Base-by-base conservation (phyloP, 2,113 vertebrate species). In the Ramphastos sulfuratus region DNA sequence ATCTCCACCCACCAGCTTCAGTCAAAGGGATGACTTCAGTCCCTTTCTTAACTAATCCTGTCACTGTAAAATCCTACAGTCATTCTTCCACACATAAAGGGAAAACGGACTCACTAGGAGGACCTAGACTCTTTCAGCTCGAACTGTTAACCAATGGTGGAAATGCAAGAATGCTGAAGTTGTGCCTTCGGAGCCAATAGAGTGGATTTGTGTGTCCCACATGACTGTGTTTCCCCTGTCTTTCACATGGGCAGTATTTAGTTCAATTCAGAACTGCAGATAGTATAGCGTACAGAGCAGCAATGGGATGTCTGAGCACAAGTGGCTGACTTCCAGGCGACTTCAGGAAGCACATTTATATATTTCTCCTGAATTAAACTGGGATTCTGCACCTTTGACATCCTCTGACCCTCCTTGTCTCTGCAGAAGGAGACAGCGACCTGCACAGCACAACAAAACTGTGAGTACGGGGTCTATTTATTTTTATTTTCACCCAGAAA, bases 231-330 rank as follows among this genome's bases (percentile, higher is more conserved):
- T 97, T 97, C 97, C 97, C 96, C 98, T 96, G 97, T 95, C 97
- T 98, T 97, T 98, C 98, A 97, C 98, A 97, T 95, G 97, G 96
- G 97, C 97, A 96, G 97, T 94, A 96, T 97, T 97, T 93, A 97
- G 97, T 97, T 97, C 98, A 97, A 97, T 98, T 98, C 97, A 98
- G 97, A 98, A 98, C 98, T 97, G 97, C 97, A 97, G 98, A 97
- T 97, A 96, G 98, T 98, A 92, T 93, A 98, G 97, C 96, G 84
- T 97, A 97, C 97, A 94, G 96, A 94, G 97, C 96, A 96, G 97
- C 96, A 86, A 92, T 97, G 97, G 98, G 98, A 97, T 98, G 98
- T 97, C 96, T 78, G 96, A 73, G 95, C 95, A 82, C 86, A 94
- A 96, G 96, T 93, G 96, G 75, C 96, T 85, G 96, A 96, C 95